Base-by-base conservation (phyloP, 2,113 vertebrate species). In the Austrofundulus limnaeus region DNA sequence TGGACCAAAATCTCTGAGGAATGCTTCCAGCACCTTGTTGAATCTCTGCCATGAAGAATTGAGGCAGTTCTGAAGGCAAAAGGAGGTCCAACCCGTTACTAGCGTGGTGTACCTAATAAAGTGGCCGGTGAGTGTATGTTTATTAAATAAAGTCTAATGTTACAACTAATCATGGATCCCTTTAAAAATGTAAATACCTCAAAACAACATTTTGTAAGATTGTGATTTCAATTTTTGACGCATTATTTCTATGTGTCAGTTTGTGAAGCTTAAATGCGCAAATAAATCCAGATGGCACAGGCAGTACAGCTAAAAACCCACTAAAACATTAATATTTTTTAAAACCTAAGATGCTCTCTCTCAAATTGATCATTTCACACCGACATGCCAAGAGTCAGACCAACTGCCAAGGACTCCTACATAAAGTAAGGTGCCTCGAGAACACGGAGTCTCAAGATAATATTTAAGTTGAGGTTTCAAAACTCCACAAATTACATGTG, bases 341-440 rank as follows among this genome's bases (percentile, higher is more conserved):
- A 42, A 62, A 54, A 50, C 69, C 70, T 60, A 11, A 73, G 82
- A 78, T 65, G 50, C 43, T 67, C 61, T 17, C 11, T 65, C 28
- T 75, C 5, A 75, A 74, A 81, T 25, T 53, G 28, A 48, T 61
- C 60, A 63, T 60, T 62, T 15, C 8, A 49, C 8, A 24, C 37
- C 50, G 48, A 70, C 28, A 53, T 59, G 65, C 72, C 72, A 81
- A 72, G 61, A 15, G 66, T 34, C 11, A 6, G 42, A 76, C 49
- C 28, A 14, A 46, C 34, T 50, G 77, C 80, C 83, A 85, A 81
- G 48, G 15, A 57, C 72, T 68, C 75, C 77, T 42, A 83, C 75
- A 1, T 57, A 65, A 79, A 76, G 72, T 51, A 59, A 61, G 46
- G 24, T 39, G 56, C 53, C 41, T 45, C 13, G 21, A 68, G 70